These are phyloP conservation scores for Porites divaricata DNA, from an alignment of 92 coral and sea anemone genomes.

Conservation along the genomic window DNA sequence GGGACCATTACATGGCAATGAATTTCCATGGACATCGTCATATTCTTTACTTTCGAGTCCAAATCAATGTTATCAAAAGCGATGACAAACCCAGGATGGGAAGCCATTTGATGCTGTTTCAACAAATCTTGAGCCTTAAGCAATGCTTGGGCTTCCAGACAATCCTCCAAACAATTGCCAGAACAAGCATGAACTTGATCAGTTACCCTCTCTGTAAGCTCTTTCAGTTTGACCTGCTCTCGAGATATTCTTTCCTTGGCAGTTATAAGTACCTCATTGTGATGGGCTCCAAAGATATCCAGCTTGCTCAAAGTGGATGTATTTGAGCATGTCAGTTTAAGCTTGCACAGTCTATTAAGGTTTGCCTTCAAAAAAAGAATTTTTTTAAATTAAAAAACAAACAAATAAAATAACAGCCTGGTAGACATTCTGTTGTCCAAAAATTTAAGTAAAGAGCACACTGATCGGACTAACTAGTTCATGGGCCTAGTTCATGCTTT, in stretches of 20 bases:
- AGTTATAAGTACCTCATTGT: constrained; percentile 31
- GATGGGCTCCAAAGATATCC: constrained; percentile 49
- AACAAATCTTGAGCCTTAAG: background rate
- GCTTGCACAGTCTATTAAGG: constrained; percentile 42
- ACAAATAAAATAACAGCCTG: constrained; percentile 26
- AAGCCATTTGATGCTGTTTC: background rate
- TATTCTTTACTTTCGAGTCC: constrained; percentile 24
- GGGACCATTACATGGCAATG: constrained; percentile 18
- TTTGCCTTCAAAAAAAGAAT: constrained; percentile 37
- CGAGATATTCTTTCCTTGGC: constrained; percentile 33
- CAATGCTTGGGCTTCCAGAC: constrained; percentile 23
- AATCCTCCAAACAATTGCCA: constrained; percentile 28
- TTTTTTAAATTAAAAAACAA: background rate
- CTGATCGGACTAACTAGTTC: no score
- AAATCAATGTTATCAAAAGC: constrained; percentile 53
- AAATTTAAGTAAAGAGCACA: constrained; percentile 19
- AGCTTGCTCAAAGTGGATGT: constrained; percentile 42
- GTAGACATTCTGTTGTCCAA: constrained; percentile 28
- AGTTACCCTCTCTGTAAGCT: constrained; percentile 28
- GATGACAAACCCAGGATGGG: constrained; percentile 64
- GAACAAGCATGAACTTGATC: constrained; percentile 27
- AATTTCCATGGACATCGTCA: constrained; percentile 57
- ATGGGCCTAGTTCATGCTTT: constrained; percentile 23
- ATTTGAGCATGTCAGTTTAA: constrained; percentile 60
- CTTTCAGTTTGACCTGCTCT: constrained; percentile 30